Evolutionary conservation across 2,888 invertebrate genomes (phyloP).

Genomic region (Mystacides longicornis): DNA sequence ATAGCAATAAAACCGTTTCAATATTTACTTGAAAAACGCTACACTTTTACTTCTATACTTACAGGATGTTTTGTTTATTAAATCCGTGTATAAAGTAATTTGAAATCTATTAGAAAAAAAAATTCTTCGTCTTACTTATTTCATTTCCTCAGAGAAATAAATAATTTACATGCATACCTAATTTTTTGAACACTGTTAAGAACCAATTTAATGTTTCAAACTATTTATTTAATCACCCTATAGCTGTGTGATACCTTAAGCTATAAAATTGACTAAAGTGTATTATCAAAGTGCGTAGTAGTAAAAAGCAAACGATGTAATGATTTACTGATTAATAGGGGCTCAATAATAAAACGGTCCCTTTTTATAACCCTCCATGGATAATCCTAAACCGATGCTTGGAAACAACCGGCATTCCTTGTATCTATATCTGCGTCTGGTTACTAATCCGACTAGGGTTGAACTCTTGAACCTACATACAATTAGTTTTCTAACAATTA

Average conservation of each 20-base stretch:
- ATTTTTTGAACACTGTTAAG: neutral
- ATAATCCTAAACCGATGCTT: neutral
- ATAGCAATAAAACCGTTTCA: neutral
- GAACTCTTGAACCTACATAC: too few relatives aligned
- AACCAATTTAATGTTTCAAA: too few relatives aligned
- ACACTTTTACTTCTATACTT: neutral
- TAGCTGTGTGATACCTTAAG: neutral
- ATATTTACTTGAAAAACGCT: neutral
- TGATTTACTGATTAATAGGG: conserved; percentile 2
- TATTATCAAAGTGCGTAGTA: neutral
- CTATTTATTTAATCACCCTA: neutral
- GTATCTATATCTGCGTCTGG: too few relatives aligned
- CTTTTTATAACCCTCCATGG: neutral
- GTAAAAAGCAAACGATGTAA: conserved; percentile 1
- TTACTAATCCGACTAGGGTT: neutral
- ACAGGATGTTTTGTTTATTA: neutral
- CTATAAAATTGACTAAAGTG: neutral
- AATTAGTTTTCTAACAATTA: too few relatives aligned
- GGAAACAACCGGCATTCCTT: neutral
- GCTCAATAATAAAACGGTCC: conserved; percentile 1
- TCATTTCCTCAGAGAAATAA: too few relatives aligned
- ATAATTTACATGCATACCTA: neutral
- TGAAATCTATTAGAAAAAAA: too few relatives aligned
- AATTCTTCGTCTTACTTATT: too few relatives aligned
- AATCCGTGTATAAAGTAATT: too few relatives aligned